A percentile compares a stretch with the other conserved stretches of the same genome.
Conservation (phyloP, 2,797 vertebrate genomes). For the Acipenser transmontanus region DNA sequence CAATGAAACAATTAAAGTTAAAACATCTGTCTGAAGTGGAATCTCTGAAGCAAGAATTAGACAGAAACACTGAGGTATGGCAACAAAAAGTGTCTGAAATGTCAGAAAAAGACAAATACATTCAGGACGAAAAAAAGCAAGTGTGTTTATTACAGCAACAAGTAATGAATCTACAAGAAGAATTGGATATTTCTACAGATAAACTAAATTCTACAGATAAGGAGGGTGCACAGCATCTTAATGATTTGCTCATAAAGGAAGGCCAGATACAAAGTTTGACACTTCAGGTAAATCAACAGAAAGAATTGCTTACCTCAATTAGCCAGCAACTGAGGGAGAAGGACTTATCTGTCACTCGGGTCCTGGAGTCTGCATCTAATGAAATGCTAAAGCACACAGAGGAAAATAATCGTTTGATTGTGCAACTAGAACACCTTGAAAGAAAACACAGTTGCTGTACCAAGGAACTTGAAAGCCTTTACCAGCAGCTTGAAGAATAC, state of each 20-base stretch:
- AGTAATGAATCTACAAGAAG: slow-evolving; percentile 41
- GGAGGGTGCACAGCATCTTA: slow-evolving; percentile 35
- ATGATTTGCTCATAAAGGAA: slow-evolving; percentile 53
- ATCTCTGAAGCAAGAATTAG: slow-evolving; percentile 43
- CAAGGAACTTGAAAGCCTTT: slow-evolving; percentile 36
- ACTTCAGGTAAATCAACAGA: slow-evolving; percentile 70
- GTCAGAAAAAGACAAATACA: slow-evolving; percentile 38
- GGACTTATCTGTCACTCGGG: slow-evolving; percentile 61
- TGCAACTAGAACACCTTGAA: slow-evolving; percentile 49
- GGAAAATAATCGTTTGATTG: slow-evolving; percentile 47
- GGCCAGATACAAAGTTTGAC: slow-evolving; percentile 52
- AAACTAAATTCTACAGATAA: slow-evolving; percentile 35
- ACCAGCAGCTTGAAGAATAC: slow-evolving; percentile 48
- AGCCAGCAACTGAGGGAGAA: slow-evolving; percentile 73
- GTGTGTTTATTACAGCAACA: slow-evolving; percentile 46
- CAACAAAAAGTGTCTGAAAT: slow-evolving; percentile 36
- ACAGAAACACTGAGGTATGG: slow-evolving; percentile 31
- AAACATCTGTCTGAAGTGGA: slow-evolving; percentile 41
- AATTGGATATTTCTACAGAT: slow-evolving; percentile 35
- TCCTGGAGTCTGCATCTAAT: slow-evolving; percentile 65
- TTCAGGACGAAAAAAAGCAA: slow-evolving; percentile 38
- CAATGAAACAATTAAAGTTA: slow-evolving; percentile 48
- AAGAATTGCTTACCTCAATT: slow-evolving; percentile 64
- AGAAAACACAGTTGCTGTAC: slow-evolving; percentile 27
- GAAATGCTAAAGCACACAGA: slow-evolving; percentile 64